Evolutionary conservation across 92 coral and sea anemone species (phyloP).

Genomic region (Palythoa grandis): DNA sequence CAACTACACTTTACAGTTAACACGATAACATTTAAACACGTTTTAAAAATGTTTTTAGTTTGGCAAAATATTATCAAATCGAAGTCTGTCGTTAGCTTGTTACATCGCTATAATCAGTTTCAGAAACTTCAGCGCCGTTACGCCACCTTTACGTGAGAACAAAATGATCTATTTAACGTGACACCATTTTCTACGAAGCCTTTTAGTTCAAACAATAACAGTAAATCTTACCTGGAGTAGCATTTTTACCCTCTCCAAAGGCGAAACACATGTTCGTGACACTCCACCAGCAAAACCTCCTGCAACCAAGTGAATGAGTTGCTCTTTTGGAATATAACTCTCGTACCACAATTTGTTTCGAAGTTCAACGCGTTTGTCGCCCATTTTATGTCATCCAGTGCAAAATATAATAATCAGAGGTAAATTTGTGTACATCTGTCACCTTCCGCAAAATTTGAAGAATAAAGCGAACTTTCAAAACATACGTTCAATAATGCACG

Average conservation of each 20-base stretch:
- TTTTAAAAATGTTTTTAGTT: neutral
- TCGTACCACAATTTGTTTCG: constrained; percentile 18
- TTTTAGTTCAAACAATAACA: neutral
- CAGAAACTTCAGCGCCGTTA: too few relatives aligned
- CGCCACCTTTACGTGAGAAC: neutral
- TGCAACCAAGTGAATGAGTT: constrained; percentile 65
- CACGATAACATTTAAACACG: neutral
- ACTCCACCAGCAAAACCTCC: constrained; percentile 88
- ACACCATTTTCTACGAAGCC: neutral
- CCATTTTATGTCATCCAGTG: constrained; percentile 26
- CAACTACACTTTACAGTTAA: too few relatives aligned
- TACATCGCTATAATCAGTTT: too few relatives aligned
- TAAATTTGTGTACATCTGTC: neutral
- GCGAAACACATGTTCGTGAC: constrained; percentile 86
- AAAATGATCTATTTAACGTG: neutral
- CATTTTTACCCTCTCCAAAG: constrained; percentile 82
- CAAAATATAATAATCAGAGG: neutral
- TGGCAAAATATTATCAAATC: neutral
- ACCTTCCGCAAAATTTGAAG: neutral
- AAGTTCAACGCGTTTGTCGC: constrained; percentile 1
- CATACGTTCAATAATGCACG: neutral
- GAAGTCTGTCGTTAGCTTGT: too few relatives aligned
- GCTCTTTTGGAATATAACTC: constrained; percentile 52
- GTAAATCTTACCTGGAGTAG: constrained; percentile 64
- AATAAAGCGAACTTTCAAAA: neutral